Conservation (phyloP, 2,113 vertebrate species). For the Elephantulus edwardii region DNA sequence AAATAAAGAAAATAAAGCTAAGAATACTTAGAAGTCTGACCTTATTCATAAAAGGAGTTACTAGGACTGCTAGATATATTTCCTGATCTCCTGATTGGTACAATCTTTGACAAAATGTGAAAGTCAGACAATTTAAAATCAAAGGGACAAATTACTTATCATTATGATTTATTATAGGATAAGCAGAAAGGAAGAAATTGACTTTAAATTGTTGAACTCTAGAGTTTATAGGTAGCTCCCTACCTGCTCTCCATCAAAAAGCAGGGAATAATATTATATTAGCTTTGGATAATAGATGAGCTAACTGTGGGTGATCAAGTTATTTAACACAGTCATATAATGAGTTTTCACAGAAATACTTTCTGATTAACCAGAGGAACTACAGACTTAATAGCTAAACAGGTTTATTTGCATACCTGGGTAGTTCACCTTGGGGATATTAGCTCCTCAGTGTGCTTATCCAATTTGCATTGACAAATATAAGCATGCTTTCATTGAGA, state of each 20-base stretch:
- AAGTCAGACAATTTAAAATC: background rate
- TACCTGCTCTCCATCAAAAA: background rate
- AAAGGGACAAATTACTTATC: background rate
- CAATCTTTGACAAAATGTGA: background rate
- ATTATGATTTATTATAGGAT: background rate
- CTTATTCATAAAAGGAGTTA: background rate
- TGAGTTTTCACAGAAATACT: background rate
- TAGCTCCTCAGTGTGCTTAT: background rate
- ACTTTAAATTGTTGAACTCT: background rate
- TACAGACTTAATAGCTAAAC: background rate
- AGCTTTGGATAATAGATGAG: background rate
- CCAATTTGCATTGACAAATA: slow-evolving; percentile 37
- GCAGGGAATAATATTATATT: background rate
- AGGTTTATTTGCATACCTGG: background rate
- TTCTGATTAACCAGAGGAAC: background rate
- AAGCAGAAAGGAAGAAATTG: background rate
- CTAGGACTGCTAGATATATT: background rate
- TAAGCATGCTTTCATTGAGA: background rate
- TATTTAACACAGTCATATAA: slow-evolving; percentile 5
- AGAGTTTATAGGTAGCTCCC: background rate
- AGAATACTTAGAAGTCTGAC: background rate
- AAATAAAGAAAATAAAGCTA: background rate
- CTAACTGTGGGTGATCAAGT: background rate
- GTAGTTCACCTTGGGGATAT: background rate
- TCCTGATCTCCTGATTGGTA: background rate